Conservation (phyloP, 2,797 vertebrate genomes). For the Pseudochirops cupreus region DNA sequence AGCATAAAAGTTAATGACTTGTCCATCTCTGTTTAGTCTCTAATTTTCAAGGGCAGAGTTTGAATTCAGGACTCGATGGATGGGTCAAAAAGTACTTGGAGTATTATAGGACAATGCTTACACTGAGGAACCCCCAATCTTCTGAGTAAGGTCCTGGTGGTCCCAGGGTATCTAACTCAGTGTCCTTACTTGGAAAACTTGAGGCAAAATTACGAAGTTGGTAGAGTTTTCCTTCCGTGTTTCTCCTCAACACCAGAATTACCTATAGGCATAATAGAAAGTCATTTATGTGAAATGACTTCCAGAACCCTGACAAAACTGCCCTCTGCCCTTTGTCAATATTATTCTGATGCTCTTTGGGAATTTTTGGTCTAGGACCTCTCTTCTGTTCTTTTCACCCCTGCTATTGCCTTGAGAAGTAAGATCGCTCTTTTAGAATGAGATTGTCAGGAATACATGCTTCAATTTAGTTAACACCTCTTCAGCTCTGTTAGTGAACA, state of each 20-base stretch:
- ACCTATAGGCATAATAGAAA: neutral
- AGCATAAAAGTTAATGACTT: neutral
- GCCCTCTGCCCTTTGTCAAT: too few relatives aligned
- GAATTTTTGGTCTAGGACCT: too few relatives aligned
- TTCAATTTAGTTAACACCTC: too few relatives aligned
- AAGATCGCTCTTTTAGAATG: too few relatives aligned
- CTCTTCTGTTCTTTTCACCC: too few relatives aligned
- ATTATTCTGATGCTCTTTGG: too few relatives aligned
- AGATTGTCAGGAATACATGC: too few relatives aligned
- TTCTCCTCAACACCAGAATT: neutral
- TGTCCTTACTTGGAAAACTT: neutral
- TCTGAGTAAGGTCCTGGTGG: neutral
- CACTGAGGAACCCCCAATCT: neutral
- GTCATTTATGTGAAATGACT: neutral
- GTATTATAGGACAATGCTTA: neutral
- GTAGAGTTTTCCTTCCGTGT: neutral
- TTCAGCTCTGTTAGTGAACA: too few relatives aligned
- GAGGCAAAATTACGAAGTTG: neutral
- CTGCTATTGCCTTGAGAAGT: too few relatives aligned
- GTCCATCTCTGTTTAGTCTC: neutral
- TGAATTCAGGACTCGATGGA: neutral
- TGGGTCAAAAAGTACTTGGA: neutral
- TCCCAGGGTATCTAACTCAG: too few relatives aligned
- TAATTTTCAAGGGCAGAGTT: neutral
- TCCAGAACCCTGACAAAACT: too few relatives aligned